Evolutionary conservation across 2,797 vertebrate species (phyloP).

Genomic region (Clarias pachynema): DNA sequence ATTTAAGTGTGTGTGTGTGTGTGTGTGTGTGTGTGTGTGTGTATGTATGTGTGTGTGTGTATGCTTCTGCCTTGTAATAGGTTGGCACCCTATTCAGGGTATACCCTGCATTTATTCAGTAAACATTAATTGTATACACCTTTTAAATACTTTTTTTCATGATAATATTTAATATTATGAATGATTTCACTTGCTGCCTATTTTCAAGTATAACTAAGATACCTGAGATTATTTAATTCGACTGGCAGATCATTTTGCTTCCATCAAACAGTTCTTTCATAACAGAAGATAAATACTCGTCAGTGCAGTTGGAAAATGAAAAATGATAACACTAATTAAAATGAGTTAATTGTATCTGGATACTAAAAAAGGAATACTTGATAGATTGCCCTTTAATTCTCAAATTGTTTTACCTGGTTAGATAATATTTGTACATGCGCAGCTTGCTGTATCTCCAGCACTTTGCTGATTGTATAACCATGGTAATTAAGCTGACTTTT

Average conservation of each 20-base stretch:
- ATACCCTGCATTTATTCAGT: no score
- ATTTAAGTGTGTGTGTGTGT: no score
- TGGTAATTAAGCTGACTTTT: neutral
- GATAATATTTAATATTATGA: neutral
- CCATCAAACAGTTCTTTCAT: neutral
- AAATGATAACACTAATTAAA: conserved; percentile 21
- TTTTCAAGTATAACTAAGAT: neutral
- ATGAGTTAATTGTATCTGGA: neutral
- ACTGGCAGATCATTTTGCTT: neutral
- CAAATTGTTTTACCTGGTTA: neutral
- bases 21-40: no score
- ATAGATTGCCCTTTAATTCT: neutral
- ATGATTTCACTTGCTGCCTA: neutral
- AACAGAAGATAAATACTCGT: neutral
- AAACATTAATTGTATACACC: no score
- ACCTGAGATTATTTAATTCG: neutral
- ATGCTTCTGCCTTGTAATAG: no score
- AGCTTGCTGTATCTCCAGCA: neutral
- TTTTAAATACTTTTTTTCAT: no score
- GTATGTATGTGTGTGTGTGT: no score
- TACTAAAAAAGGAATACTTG: neutral
- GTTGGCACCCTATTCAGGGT: no score
- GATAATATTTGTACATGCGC: conserved; percentile 4
- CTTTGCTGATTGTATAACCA: conserved; percentile 5
- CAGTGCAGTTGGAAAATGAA: neutral